Evolutionary conservation across 2,888 invertebrate genomes (phyloP), one percentile per base, ranked within the genome.

Genomic region (Dynastes maya): DNA sequence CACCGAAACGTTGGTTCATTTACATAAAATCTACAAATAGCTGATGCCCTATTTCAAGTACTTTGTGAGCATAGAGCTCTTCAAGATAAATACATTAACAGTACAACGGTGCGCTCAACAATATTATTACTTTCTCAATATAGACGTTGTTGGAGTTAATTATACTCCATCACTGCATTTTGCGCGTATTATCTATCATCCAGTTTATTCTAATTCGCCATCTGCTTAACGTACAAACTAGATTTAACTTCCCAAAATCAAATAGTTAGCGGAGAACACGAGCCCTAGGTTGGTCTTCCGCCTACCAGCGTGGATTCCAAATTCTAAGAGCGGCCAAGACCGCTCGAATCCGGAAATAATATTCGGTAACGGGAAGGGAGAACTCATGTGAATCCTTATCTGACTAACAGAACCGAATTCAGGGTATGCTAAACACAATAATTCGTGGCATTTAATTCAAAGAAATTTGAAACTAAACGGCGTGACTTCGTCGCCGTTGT

Each of bases 151-250:
- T 45, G 45, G 45, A 58, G 16, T 58, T 58, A 58, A 58, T 22
- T 22, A 58, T 63, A 63, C 9, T 8, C 63, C 0, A 2, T 9
- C 29, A 9, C 29, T 63, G 63, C 63, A 63, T 32, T 63, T 27
- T 63, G 32, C 63, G 27, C 32, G 63, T 32, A 32, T 63, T 63
- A 32, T 61, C 61, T 22, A 61, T 61, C 63, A 63, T 32, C 9
- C 5, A 63, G 63, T 63, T 63, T 32, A 29, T 27, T 32, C 29
- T 63, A 63, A 63, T 32, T 32, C n/a, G 11, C 29, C 55, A 58
- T 58, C 55, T 16, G 22, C n/a, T 58, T 8, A 8, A 58, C n/a
- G 22, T 22, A 58, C 55, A 9, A 6, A 22, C 55, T 58, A n/a
- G 2, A 29, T 1, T 9, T n/a, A 27, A 6, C 22, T 8, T 4